A percentile compares a stretch with the other conserved stretches of the same genome.
Evolutionary conservation across 2,888 invertebrate species (phyloP).

Genomic region (Pseudolycoriella hygida): DNA sequence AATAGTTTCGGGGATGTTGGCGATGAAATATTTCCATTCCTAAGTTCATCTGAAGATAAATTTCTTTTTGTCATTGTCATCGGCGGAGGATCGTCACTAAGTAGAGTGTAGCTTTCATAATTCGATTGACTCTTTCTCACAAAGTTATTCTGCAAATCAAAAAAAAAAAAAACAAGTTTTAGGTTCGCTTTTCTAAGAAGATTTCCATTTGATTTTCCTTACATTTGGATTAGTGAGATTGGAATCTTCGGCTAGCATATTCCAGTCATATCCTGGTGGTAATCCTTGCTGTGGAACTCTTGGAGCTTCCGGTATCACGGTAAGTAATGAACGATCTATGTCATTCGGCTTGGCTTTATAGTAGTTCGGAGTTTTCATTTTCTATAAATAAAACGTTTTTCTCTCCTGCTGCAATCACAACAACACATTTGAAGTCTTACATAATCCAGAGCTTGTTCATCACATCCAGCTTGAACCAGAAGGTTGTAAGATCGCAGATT

Average conservation of each 20-base stretch:
- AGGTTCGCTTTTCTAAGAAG: neutral
- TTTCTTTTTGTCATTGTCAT: neutral
- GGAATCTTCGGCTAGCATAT: constrained; percentile 6
- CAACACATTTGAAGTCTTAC: constrained; percentile 34
- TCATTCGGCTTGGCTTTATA: constrained; percentile 61
- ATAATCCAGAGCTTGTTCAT: constrained; percentile 66
- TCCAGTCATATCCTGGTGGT: constrained; percentile 35
- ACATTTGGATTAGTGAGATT: neutral
- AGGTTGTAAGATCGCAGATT: constrained; percentile 60
- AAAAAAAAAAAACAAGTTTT: neutral
- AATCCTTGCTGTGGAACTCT: constrained; percentile 53
- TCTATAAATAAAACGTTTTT: constrained; percentile 36
- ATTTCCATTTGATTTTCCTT: neutral
- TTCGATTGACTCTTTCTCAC: constrained; percentile 6
- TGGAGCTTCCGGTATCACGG: constrained; percentile 63
- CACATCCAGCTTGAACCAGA: constrained; percentile 64
- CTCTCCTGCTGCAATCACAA: constrained; percentile 1
- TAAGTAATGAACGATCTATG: constrained; percentile 52
- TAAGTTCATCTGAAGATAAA: neutral
- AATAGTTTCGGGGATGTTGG: neutral
- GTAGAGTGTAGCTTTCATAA: constrained; percentile 3
- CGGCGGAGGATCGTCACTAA: neutral
- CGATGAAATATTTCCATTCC: neutral
- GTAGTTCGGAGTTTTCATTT: constrained; percentile 63
- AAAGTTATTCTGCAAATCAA: constrained; percentile 3